Conservation (phyloP, 2,113 vertebrate species). For the Stegostoma tigrinum region DNA sequence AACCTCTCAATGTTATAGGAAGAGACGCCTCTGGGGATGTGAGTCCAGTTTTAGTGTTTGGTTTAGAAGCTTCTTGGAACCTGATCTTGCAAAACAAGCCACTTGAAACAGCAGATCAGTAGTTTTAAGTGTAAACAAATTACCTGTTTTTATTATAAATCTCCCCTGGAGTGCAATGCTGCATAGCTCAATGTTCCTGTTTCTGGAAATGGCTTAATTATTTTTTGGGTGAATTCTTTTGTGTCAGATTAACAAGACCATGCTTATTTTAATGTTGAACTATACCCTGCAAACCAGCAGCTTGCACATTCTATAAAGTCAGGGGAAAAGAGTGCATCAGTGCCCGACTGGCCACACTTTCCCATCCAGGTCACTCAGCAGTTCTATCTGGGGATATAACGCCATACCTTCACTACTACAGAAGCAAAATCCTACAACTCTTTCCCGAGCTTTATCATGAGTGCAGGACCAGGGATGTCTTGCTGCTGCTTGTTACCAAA, state of each 20-base stretch:
- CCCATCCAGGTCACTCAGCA: neutral
- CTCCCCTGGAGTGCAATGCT: neutral
- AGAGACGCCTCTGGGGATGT: constrained; percentile 96
- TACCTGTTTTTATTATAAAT: neutral
- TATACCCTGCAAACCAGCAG: neutral
- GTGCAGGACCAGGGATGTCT: no score
- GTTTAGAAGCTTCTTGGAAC: neutral
- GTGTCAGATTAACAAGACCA: neutral
- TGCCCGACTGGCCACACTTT: neutral
- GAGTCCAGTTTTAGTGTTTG: constrained; percentile 38
- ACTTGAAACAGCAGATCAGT: neutral
- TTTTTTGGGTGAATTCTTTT: neutral
- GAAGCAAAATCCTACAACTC: neutral
- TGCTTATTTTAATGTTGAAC: neutral
- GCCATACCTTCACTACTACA: neutral
- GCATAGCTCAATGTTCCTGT: neutral
- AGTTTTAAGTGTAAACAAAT: neutral
- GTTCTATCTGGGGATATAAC: neutral
- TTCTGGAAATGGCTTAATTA: neutral
- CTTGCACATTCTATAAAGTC: neutral
- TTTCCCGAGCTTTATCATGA: neutral
- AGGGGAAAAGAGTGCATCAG: neutral
- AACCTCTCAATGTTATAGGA: constrained; percentile 94
- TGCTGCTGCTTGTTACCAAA: no score
- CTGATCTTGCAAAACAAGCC: neutral